Percentiles rank a stretch among this genome's conserved stretches.
Conservation (phyloP, 2,888 invertebrate genomes). For the Brenthis hecate region DNA sequence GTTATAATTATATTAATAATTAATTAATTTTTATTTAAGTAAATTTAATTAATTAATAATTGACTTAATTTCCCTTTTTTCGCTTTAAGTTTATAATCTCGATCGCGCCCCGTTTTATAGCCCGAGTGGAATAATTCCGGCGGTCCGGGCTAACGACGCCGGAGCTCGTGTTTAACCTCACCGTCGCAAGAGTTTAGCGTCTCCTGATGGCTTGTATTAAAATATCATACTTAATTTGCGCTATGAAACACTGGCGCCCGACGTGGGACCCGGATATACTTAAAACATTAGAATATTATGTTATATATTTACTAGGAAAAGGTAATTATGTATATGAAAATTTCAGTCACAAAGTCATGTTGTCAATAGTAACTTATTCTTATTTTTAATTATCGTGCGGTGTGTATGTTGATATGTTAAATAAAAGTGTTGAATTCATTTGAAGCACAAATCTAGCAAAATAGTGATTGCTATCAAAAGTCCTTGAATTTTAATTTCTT, state of each 20-base stretch:
- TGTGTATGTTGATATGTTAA: too few species aligned
- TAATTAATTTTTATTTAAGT: too few species aligned
- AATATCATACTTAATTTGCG: constrained; percentile 10
- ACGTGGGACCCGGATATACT: constrained; percentile 3
- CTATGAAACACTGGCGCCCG: constrained; percentile 10
- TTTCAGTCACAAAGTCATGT: too few species aligned
- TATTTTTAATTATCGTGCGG: too few species aligned
- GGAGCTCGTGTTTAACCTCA: constrained; percentile 26
- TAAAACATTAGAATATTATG: neutral
- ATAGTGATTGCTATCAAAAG: too few species aligned
- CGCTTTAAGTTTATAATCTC: constrained; percentile 8
- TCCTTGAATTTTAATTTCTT: neutral
- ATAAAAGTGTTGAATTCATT: too few species aligned
- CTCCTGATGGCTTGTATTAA: constrained; percentile 9
- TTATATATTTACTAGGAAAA: too few species aligned
- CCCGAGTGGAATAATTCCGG: constrained; percentile 42
- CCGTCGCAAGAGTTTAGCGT: constrained; percentile 21
- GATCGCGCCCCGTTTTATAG: constrained; percentile 36
- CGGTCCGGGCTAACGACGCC: constrained; percentile 40
- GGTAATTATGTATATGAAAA: too few species aligned
- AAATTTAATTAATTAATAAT: too few species aligned
- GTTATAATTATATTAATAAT: too few species aligned
- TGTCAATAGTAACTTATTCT: too few species aligned
- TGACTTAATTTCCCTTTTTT: neutral
- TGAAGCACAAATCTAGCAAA: too few species aligned